Percentiles rank a stretch among this genome's conserved stretches.
These are phyloP conservation scores for Chloropsis hardwickii DNA, from an alignment of 2,113 vertebrate species.

Conservation along the genomic window DNA sequence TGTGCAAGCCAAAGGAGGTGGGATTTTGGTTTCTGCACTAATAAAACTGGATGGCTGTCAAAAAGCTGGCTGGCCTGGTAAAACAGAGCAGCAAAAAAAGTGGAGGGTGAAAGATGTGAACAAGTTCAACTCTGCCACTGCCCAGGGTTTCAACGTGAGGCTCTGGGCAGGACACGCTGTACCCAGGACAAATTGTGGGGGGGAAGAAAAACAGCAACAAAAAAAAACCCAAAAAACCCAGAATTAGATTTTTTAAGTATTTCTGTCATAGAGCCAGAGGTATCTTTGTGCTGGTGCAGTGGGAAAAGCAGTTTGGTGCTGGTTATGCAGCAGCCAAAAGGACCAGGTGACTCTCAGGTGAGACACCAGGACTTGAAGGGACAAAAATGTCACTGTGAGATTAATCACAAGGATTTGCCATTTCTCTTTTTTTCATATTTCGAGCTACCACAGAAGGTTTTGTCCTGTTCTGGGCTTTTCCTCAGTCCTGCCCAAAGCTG, in stretches of 20 bases:
- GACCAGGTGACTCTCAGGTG: fast-evolving
- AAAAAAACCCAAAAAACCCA: fast-evolving
- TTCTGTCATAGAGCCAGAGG: neutral
- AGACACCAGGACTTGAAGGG: neutral
- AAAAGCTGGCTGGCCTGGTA: neutral
- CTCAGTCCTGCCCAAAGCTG: neutral
- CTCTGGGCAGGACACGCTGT: neutral
- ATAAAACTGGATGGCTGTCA: conserved; percentile 28
- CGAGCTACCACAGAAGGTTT: neutral
- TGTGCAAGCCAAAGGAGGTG: conserved; percentile 37
- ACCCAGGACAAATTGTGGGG: fast-evolving
- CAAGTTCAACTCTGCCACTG: neutral
- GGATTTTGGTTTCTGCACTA: conserved; percentile 26
- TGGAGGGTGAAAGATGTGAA: neutral
- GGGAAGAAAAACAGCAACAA: neutral
- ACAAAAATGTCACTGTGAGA: neutral
- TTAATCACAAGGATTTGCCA: neutral
- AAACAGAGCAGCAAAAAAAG: neutral
- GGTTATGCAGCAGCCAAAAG: neutral
- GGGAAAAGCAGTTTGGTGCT: neutral
- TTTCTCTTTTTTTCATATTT: neutral
- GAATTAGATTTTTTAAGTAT: neutral
- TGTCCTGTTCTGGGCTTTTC: neutral
- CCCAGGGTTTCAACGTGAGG: neutral
- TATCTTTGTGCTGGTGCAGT: neutral